Evolutionary conservation across 2,888 invertebrate species (phyloP), one percentile per base, ranked within the genome.

Genomic region (Lordiphosa fenestrarum): DNA sequence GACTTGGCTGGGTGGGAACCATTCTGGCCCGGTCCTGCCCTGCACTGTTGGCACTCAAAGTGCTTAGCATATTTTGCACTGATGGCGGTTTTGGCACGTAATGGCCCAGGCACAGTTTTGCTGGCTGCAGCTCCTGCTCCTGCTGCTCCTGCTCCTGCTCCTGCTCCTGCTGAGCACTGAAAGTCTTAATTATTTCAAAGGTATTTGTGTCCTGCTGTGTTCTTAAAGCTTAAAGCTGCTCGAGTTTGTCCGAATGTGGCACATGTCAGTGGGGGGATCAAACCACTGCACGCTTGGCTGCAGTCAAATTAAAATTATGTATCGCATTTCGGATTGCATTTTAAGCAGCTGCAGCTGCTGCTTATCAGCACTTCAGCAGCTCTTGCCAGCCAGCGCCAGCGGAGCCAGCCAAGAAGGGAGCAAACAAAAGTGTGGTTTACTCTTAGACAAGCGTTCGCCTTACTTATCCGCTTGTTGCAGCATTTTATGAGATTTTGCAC

Each of bases 161-260:
- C 42, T 4, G 19, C 21, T 9, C 35, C 13, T 44, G 50, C 52
- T 30, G 41, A 35, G 53, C 65, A 68, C 73, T 59, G 59, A 68
- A 75, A 81, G 73, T 76, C 81, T 77, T 76, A 81, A 81, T 81
- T 77, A 81, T 75, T 76, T 70, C 63, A 59, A 69, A 73, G 71
- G 73, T 71, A 72, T 69, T 62, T 69, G 57, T 36, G 58, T 30
- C 46, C 46, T 39, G 40, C 33, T 39, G 30, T 10, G 10, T 41
- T 21, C 35, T 21, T 21, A 3, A 38, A 54, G 62, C 58, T 68
- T 57, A 53, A 56, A 54, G 46, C 25, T 13, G 25, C 35, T 37
- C 40, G 46, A 38, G n/a, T 33, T 7, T 25, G 25, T 2, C 25
- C 25, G 7, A 25, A 7, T 23, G 4, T 25, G 23, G 37, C 33